Base-by-base conservation (phyloP, 2,113 vertebrate genomes). In the Hippocampus abdominalis region DNA sequence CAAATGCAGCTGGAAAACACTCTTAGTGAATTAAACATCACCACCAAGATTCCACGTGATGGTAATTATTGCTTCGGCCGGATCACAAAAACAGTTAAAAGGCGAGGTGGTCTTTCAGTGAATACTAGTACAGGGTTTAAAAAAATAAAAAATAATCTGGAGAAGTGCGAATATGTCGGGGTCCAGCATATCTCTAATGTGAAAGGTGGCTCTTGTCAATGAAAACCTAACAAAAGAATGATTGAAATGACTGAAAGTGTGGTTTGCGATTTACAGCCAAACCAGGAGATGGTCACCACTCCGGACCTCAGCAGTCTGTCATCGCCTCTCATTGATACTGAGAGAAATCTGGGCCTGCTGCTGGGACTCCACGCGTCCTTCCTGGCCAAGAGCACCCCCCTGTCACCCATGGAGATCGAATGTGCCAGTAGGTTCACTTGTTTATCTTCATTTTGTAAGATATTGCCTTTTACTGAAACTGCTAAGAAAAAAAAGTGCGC, bases 221-320 rank as follows among this genome's bases (percentile, higher is more conserved):
- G 48, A 13, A 56, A 13, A 25, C 12, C 12, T 20, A 53, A 23
- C 23, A 25, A 3, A 20, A 32, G 29, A 10, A 18, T 36, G 29
- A 20, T 36, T 20, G 7, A 29, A 59, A 27, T 16, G 23, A 60
- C 15, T n/a, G 12, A 39, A 64, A 8, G 67, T 3, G 23, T 39
- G 44, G 73, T 49, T 48, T 56, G 1, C 51, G 57, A 18, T 87
- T 69, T 76, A 29, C 76, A 99, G 97, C 97, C 97, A 66, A 97
- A 99, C 78, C 97, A 99, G 84, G 97, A 99, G 86, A 95, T 95
- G 0, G 92, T 99, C 75, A 96, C 95, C 53, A 94, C 95, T 0
- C 96, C 97, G 39, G 97, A 99, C 84, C 93, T 98, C 69, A 95
- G 95, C 88, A 98, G 95, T 74, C 88, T 99, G 32, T 98, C 97